Evolutionary conservation across 1,140 invertebrate species (phyloP), one percentile per base, ranked within the genome.

Genomic region (Pachyrhynchus sulphureomaculatus): DNA sequence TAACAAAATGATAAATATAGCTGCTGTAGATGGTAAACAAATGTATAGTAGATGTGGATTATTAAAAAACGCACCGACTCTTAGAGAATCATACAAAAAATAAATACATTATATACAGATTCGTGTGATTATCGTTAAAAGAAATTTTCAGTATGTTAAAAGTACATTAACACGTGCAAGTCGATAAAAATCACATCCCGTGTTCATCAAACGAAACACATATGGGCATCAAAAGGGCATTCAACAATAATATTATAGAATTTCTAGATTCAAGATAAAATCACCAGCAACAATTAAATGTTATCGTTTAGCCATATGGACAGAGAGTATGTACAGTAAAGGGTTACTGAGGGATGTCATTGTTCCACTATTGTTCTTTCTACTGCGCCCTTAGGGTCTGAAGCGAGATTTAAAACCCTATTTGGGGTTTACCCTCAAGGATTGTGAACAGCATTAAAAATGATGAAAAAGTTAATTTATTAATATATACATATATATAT

Each of bases 261-360:
- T 62, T 55, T 62, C 51, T 49, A 44, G 51, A 56, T 56, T 55
- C 32, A 34, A 32, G 60, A 62, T 62, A 62, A 62, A 55, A 48
- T 55, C 42, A 55, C 51, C 20, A 39, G 48, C 39, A 32, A 53
- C 58, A 62, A 62, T 62, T 62, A 56, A 62, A 56, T 56, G 60
- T 62, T 62, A 62, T 62, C 60, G 60, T 56, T 62, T 62, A 51
- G 36, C 60, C 60, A 62, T 62, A 62, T 62, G 60, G 52, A 56
- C 51, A 9, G 34, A 42, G 21, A 15, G 33, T 32, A 17, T 47
- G 44, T 32, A n/a, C n/a, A n/a, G n/a, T 48, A 62, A 62, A 53
- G 59, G 60, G 60, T 62, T 62, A 33, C 9, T 32, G 23, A 49
- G 48, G 33, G 58, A 49, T 26, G 24, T 37, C 47, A 36, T 55